These are phyloP conservation scores for Neolamprologus longior DNA, from an alignment of 2,113 vertebrate species.

Conservation along the genomic window DNA sequence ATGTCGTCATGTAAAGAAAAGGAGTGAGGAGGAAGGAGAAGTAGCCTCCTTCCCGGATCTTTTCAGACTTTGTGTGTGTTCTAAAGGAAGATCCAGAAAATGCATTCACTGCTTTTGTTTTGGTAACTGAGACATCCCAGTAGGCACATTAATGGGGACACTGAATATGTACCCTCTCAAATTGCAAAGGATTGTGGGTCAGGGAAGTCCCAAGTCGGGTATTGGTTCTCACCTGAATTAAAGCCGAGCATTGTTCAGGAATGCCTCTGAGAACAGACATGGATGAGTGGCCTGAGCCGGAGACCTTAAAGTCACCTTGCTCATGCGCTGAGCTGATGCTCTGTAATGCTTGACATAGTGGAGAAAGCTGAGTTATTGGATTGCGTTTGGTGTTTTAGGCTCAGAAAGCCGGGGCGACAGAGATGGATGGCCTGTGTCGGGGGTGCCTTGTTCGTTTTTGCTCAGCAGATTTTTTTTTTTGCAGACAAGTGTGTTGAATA, in stretches of 20 bases:
- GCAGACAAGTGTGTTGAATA: not conserved
- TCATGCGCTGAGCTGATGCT: not conserved
- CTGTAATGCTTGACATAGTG: too few relatives aligned
- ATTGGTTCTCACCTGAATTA: not conserved
- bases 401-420: not conserved
- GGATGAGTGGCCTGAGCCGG: not conserved
- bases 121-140: not conserved
- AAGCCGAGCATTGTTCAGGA: not conserved
- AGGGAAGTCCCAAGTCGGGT: not conserved
- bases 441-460: not conserved
- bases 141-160: not conserved
- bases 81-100: not conserved
- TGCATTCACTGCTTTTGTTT: not conserved
- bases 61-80: not conserved
- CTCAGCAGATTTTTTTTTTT: not conserved
- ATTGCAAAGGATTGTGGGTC: constrained; percentile 4
- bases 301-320: not conserved
- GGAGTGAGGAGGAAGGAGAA: not conserved
- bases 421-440: not conserved
- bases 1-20: not conserved
- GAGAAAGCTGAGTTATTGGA: not conserved
- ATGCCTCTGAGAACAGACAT: not conserved
- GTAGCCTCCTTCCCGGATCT: fast-evolving
- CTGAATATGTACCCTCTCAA: not conserved
- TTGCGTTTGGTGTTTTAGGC: not conserved